Percentiles rank a stretch among this genome's conserved stretches.
phyloP scores from a whole-genome alignment of 2,888 invertebrate genomes.

The Chrysomela aeneicollis region DNA sequence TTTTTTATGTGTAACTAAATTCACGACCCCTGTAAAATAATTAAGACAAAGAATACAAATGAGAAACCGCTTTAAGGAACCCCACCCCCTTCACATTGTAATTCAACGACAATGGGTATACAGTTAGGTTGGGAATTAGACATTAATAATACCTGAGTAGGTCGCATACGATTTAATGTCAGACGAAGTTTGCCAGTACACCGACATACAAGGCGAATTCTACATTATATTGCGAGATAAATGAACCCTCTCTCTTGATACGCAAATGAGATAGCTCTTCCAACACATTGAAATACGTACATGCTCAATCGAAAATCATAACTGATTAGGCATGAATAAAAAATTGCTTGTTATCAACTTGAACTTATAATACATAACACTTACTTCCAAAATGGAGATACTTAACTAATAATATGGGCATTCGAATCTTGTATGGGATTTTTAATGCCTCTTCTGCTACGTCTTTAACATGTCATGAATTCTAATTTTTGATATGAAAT shows the following conservation, averaged over 20 bases:
- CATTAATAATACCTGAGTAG: constrained; percentile 16
- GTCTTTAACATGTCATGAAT: too few species aligned
- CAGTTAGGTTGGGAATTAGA: constrained; percentile 9
- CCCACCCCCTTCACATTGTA: too few species aligned
- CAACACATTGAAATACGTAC: background rate
- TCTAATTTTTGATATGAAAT: too few species aligned
- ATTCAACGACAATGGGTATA: constrained; percentile 15
- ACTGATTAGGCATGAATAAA: too few species aligned
- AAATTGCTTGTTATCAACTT: too few species aligned
- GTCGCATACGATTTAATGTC: constrained; percentile 7
- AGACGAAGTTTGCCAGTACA: constrained; percentile 2
- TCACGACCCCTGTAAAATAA: too few species aligned
- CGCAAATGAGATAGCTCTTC: background rate
- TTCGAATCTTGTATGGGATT: too few species aligned
- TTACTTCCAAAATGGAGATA: too few species aligned
- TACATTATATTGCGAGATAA: background rate
- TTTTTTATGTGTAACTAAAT: too few species aligned
- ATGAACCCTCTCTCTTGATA: background rate
- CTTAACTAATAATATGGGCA: too few species aligned
- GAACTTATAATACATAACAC: too few species aligned
- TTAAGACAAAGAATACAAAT: constrained; percentile 20
- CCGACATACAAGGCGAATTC: background rate
- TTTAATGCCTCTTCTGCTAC: too few species aligned
- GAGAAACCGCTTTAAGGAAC: background rate
- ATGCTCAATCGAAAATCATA: background rate